Percentiles rank a stretch among this genome's conserved stretches.
These are phyloP conservation scores for Acleris literana DNA, from an alignment of 2,888 invertebrate genomes.

Conservation along the genomic window DNA sequence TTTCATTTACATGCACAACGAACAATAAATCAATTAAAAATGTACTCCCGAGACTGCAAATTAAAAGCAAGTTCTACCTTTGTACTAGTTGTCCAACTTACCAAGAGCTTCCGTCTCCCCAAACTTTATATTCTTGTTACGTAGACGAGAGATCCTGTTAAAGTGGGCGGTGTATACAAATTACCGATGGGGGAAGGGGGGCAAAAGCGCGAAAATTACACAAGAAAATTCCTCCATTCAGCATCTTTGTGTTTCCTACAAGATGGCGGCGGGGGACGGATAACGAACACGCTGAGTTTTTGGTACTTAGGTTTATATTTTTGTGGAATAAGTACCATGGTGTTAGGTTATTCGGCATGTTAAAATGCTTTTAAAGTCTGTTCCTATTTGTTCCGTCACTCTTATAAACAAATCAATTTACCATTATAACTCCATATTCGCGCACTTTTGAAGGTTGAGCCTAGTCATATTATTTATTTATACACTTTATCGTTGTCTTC, in stretches of 20 bases:
- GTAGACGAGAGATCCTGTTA: slow-evolving; percentile 39
- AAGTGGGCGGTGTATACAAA: slow-evolving; percentile 53
- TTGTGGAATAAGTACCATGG: not conserved
- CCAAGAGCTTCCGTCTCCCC: slow-evolving; percentile 42
- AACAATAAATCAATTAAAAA: slow-evolving; percentile 62
- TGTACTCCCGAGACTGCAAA: slow-evolving; percentile 55
- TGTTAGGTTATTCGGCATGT: too few species aligned
- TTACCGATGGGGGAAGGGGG: slow-evolving; percentile 54
- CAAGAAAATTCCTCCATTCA: slow-evolving; percentile 82
- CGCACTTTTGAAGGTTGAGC: too few species aligned
- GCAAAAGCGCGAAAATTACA: slow-evolving; percentile 82
- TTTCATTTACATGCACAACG: slow-evolving; percentile 41
- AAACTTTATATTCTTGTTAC: slow-evolving; percentile 8
- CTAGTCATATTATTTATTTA: too few species aligned
- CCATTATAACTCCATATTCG: too few species aligned
- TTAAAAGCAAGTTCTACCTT: slow-evolving; percentile 48
- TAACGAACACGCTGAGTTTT: slow-evolving; percentile 35
- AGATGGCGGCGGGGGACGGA: slow-evolving; percentile 67
- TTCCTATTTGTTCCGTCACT: too few species aligned
- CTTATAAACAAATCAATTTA: too few species aligned
- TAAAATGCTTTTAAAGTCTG: too few species aligned
- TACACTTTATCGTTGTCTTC: too few species aligned
- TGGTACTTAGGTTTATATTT: not conserved
- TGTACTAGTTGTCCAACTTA: slow-evolving; percentile 42
- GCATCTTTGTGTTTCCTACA: slow-evolving; percentile 82